Conservation (phyloP, 2,797 vertebrate species). For the Balearica regulorum region DNA sequence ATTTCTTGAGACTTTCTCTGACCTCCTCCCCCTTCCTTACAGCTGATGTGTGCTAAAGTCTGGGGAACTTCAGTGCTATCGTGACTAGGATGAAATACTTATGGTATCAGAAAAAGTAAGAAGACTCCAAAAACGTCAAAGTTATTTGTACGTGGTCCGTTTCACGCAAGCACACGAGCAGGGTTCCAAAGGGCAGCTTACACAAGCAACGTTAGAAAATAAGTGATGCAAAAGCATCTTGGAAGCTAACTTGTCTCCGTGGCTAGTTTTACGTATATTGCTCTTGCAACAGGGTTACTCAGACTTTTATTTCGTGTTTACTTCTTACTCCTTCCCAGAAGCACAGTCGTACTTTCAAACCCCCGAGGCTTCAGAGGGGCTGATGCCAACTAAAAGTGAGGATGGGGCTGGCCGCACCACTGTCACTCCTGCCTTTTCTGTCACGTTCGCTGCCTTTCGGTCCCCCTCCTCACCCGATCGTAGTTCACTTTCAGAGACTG, state of each 20-base stretch:
- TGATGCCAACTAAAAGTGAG: accelerated
- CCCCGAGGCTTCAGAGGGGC: too few relatives aligned
- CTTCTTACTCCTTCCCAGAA: neutral
- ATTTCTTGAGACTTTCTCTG: neutral
- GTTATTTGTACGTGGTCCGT: neutral
- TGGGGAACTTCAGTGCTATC: neutral
- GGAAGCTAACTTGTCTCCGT: neutral
- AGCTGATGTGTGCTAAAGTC: neutral
- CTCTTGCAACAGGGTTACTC: neutral
- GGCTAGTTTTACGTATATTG: neutral
- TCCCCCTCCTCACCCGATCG: too few relatives aligned
- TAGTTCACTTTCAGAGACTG: neutral
- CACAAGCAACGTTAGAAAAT: neutral
- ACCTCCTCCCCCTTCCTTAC: neutral
- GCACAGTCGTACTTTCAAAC: accelerated
- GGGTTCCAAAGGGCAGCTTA: neutral
- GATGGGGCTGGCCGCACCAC: neutral
- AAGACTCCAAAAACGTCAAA: neutral
- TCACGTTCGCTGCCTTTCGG: too few relatives aligned
- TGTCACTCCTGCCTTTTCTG: too few relatives aligned
- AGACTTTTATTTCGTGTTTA: neutral
- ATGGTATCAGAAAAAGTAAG: neutral
- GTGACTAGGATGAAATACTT: neutral
- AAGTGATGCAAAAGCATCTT: neutral
- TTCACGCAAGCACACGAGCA: neutral